These are phyloP conservation scores for Tinamus major DNA, from an alignment of 2,797 vertebrate genomes.

Conservation along the genomic window DNA sequence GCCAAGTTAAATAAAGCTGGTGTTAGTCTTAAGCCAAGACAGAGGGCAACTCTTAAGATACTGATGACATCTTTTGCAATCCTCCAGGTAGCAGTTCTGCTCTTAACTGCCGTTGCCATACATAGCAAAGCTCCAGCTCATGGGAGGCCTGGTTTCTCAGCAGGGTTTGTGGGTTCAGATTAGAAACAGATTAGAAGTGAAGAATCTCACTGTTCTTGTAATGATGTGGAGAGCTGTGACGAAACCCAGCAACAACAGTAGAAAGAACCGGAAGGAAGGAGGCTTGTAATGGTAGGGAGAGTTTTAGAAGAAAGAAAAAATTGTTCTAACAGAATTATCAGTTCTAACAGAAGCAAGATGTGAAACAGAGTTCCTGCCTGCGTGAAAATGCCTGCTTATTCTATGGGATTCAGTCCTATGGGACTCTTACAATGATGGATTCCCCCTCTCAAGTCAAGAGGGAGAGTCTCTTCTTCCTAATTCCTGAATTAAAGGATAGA, in stretches of 20 bases:
- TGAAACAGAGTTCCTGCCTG: neutral
- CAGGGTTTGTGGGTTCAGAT: neutral
- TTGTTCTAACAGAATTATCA: neutral
- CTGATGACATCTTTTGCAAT: neutral
- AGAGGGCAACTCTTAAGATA: neutral
- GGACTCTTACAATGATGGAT: neutral
- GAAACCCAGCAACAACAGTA: neutral
- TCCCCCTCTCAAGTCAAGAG: neutral
- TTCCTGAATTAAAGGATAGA: neutral
- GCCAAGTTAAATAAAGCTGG: neutral
- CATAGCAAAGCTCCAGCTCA: neutral
- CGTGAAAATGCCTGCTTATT: neutral
- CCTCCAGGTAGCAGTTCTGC: neutral
- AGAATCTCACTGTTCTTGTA: neutral
- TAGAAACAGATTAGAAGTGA: neutral
- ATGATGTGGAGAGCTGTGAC: neutral
- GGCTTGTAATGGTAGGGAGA: neutral
- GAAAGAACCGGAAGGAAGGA: neutral
- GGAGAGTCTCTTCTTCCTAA: neutral
- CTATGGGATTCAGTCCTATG: neutral
- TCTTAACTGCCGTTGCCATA: neutral
- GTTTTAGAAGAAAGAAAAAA: neutral
- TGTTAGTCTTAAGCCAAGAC: neutral
- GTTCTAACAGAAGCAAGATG: neutral
- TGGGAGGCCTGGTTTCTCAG: neutral